Percentiles rank a stretch among this genome's conserved stretches.
Evolutionary conservation across 2,888 invertebrate genomes (phyloP).

Genomic region (Xestia ashworthii): DNA sequence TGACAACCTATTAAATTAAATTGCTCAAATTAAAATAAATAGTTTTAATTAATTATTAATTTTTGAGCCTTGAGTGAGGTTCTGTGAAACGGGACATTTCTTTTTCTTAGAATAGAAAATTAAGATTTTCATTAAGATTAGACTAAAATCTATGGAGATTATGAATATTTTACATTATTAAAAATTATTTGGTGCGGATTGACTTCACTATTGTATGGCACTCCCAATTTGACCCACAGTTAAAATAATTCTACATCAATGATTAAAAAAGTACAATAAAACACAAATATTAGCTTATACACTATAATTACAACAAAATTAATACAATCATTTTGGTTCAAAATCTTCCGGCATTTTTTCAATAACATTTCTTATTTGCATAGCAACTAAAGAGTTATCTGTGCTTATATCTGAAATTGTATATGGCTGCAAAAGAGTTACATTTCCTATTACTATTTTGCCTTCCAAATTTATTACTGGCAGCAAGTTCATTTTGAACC

Average conservation of each 20-base stretch:
- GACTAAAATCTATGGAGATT: not conserved
- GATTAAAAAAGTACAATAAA: constrained; percentile 10
- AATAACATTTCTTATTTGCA: constrained; percentile 81
- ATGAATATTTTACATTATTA: not conserved
- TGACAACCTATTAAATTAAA: not conserved
- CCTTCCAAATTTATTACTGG: constrained; percentile 78
- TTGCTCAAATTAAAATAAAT: not conserved
- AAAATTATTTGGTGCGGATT: too few relatives aligned
- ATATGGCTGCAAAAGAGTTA: constrained; percentile 81
- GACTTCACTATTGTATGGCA: not conserved
- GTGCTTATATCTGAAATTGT: constrained; percentile 79
- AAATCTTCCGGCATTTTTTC: constrained; percentile 81
- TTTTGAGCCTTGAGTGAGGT: not conserved
- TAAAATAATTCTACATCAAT: not conserved
- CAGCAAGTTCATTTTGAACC: constrained; percentile 82
- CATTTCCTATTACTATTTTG: constrained; percentile 81
- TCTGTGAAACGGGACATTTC: not conserved
- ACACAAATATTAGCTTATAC: constrained; percentile 23
- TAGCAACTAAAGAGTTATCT: constrained; percentile 80
- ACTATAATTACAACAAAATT: constrained; percentile 8
- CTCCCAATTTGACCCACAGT: not conserved
- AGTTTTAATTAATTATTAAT: not conserved
- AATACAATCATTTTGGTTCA: constrained; percentile 42
- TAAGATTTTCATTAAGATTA: not conserved
- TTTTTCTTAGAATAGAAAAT: not conserved